Evolutionary conservation across 2,113 vertebrate genomes (phyloP), one percentile per base, ranked within the genome.

Genomic region (Copsychus sechellarum): DNA sequence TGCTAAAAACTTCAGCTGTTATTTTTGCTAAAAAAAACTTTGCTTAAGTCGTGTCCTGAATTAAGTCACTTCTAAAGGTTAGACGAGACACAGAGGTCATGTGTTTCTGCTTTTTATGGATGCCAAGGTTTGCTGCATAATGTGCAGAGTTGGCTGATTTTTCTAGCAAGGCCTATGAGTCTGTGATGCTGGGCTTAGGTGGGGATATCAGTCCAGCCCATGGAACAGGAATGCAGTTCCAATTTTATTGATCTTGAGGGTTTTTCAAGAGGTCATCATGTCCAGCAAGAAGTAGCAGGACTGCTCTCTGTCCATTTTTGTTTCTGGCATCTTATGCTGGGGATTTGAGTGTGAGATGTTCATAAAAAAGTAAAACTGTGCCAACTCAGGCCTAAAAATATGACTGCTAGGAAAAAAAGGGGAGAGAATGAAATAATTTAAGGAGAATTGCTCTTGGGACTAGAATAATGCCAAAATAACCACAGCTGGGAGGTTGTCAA

Each of bases 191-290:
- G 45, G 20, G 14, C 29, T 81, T 58, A 81, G 34, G 31, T 48
- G 45, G n/a, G 34, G 22, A 57, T 22, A 50, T 16, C 21, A n/a
- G 12, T 48, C 36, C 0, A 0, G 34, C 38, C 23, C 3, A 0
- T 36, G 33, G 42, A 66, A 58, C n/a, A 81, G 33, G 23, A 89
- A 58, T 51, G 20, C 7, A 50, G n/a, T 31, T 82, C 66, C 2
- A 5, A 19, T 69, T 69, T 69, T 14, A 45, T 12, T 58, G 29
- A 10, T 65, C 91, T 82, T 7, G 17, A 72, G 40, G 14, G 3
- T 29, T 87, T 91, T 80, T 79, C 40, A 64, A 54, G 42, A 77
- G 25, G 9, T 45, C 25, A n/a, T 28, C 3, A 1, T 19, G 22
- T n/a, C 33, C 40, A 77, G 26, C 54, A 72, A 33, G 51, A 86